phyloP scores from a whole-genome alignment of 2,888 invertebrate species.

The Tipula lateralis region DNA sequence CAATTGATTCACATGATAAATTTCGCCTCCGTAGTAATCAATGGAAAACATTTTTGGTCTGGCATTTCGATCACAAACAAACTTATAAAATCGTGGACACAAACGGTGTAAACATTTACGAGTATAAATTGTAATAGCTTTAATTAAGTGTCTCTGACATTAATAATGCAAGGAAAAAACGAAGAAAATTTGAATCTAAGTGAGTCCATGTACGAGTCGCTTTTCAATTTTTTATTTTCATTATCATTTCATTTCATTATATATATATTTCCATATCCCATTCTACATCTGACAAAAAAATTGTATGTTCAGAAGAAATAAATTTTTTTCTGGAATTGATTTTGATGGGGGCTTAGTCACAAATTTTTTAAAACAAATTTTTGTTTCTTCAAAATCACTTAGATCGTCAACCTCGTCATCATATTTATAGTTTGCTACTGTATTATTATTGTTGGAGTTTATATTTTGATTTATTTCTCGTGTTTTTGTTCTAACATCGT shows the following conservation, averaged over 20 bases:
- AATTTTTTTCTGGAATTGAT: too few relatives aligned
- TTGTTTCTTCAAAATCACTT: too few relatives aligned
- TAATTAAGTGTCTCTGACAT: neutral
- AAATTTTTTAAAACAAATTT: too few relatives aligned
- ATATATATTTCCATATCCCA: too few relatives aligned
- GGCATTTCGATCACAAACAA: neutral
- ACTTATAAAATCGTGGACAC: neutral
- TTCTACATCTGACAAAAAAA: neutral
- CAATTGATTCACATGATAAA: neutral
- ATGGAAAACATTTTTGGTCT: neutral
- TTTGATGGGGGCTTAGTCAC: too few relatives aligned
- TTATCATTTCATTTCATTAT: neutral
- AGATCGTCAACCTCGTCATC: too few relatives aligned
- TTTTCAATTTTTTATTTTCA: neutral
- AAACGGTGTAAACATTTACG: neutral
- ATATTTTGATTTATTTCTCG: too few relatives aligned
- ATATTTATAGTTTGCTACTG: too few relatives aligned
- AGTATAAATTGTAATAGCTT: neutral
- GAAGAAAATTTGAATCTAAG: neutral
- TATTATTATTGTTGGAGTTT: too few relatives aligned
- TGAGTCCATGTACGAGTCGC: too few relatives aligned
- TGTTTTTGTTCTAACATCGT: too few relatives aligned
- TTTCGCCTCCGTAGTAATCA: neutral
- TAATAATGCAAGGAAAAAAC: neutral
- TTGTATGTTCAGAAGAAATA: too few relatives aligned